phyloP scores from a whole-genome alignment of 1,140 invertebrate genomes.

The Drosophila miranda region DNA sequence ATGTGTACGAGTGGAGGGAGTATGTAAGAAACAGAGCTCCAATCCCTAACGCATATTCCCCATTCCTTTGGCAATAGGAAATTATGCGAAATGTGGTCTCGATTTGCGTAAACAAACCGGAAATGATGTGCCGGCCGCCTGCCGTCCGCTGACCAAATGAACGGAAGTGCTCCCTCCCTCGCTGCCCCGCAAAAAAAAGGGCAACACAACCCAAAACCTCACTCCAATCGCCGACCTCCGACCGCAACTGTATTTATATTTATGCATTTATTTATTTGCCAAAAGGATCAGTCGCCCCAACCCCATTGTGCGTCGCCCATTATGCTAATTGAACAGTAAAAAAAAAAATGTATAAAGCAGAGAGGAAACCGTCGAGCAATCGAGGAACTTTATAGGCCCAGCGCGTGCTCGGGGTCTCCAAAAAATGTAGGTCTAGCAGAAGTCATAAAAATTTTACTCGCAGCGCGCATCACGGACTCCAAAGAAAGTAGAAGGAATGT shows the following conservation, averaged over 20 bases:
- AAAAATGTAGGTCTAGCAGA: slow-evolving; percentile 29
- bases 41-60: neutral
- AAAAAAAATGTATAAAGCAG: slow-evolving; percentile 24
- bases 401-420: slow-evolving; percentile 62
- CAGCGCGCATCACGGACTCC: slow-evolving; percentile 8
- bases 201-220: slow-evolving; percentile 17
- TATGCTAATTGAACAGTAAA: slow-evolving; percentile 82
- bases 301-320: slow-evolving; percentile 63
- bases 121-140: slow-evolving; percentile 71
- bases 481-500: slow-evolving; percentile 55
- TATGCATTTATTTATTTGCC: slow-evolving; percentile 80
- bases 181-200: slow-evolving; percentile 13
- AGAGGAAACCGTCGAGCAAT: slow-evolving; percentile 10
- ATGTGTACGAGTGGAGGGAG: slow-evolving; percentile 5
- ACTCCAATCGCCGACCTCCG: neutral
- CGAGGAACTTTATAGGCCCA: slow-evolving; percentile 68
- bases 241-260: slow-evolving; percentile 68
- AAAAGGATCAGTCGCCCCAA: slow-evolving; percentile 75
- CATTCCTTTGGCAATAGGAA: slow-evolving; percentile 69
- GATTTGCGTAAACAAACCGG: slow-evolving; percentile 81
- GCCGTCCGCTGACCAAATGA: slow-evolving; percentile 69
- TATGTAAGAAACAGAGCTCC: slow-evolving; percentile 3
- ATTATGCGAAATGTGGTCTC: slow-evolving; percentile 81
- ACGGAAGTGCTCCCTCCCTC: slow-evolving; percentile 14
- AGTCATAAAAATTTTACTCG: slow-evolving; percentile 71